These are phyloP conservation scores for Sinocyclocheilus anshuiensis DNA, from an alignment of 2,113 vertebrate species.

Conservation along the genomic window DNA sequence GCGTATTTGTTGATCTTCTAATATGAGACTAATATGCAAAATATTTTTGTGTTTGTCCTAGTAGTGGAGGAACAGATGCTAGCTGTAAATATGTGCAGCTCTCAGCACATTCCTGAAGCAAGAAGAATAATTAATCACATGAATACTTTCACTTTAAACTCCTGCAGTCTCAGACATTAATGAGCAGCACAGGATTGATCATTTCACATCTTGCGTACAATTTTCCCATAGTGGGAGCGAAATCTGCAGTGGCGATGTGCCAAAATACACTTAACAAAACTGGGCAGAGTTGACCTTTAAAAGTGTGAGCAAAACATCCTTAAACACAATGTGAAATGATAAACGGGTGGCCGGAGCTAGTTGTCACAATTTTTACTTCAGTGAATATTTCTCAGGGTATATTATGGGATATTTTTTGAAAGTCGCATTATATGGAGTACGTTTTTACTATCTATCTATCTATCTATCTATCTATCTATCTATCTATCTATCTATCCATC, in stretches of 20 bases:
- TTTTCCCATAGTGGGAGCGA: conserved; percentile 26
- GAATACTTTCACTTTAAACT: conserved; percentile 18
- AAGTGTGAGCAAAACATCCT: conserved; percentile 52
- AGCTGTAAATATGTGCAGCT: conserved; percentile 25
- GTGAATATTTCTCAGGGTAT: neutral
- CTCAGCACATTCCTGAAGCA: conserved; percentile 18
- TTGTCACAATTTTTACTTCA: neutral
- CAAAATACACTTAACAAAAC: conserved; percentile 57
- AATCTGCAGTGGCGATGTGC: conserved; percentile 40
- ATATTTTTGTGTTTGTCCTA: neutral
- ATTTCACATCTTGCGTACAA: conserved; percentile 31
- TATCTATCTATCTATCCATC: neutral
- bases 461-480: too few species aligned
- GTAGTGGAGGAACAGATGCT: conserved; percentile 31
- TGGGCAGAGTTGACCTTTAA: conserved; percentile 52
- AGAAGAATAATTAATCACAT: conserved; percentile 17
- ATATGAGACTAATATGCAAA: conserved; percentile 21
- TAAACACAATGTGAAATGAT: conserved; percentile 51
- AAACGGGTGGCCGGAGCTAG: neutral
- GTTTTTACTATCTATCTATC: too few species aligned
- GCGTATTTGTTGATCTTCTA: conserved; percentile 2
- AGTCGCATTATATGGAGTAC: too few species aligned
- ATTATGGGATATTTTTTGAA: neutral
- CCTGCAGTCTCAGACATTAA: conserved; percentile 27
- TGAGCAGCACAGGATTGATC: conserved; percentile 36